These are phyloP conservation scores for Catajapyx aquilonaris DNA, from an alignment of 1,140 invertebrate genomes.

Conservation along the genomic window DNA sequence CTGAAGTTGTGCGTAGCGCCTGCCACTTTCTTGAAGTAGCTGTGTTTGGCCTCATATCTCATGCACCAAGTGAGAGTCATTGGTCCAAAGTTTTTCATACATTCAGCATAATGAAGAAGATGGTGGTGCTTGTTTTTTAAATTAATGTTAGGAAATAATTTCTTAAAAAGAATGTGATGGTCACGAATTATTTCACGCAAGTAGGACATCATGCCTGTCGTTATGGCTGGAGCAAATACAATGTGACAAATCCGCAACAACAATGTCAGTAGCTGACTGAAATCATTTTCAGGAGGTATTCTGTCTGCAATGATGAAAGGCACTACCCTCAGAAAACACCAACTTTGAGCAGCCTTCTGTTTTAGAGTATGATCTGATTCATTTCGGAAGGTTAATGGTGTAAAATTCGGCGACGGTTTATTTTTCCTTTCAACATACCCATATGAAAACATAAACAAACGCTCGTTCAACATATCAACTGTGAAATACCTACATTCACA, in stretches of 20 bases:
- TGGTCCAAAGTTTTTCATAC: slow-evolving; percentile 5
- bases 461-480: slow-evolving; percentile 4
- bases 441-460: slow-evolving; percentile 2
- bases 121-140: slow-evolving; percentile 6
- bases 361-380: slow-evolving; percentile 2
- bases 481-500: slow-evolving; percentile 3
- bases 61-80: slow-evolving; percentile 5
- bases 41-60: slow-evolving; percentile 7
- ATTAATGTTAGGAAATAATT: not conserved
- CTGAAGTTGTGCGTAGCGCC: slow-evolving; percentile 4
- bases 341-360: slow-evolving; percentile 6
- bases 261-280: not conserved
- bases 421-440: slow-evolving; percentile 5
- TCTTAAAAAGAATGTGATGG: slow-evolving; percentile 2
- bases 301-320: slow-evolving; percentile 4
- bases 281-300: slow-evolving; percentile 3
- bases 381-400: not conserved
- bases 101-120: slow-evolving; percentile 4
- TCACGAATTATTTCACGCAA: slow-evolving; percentile 4
- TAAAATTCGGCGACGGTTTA: slow-evolving; percentile 5
- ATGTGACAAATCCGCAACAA: slow-evolving; percentile 6
- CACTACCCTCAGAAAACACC: slow-evolving; percentile 5
- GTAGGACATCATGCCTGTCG: slow-evolving; percentile 1
- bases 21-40: slow-evolving; percentile 6
- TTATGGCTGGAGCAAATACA: slow-evolving; percentile 4